These are phyloP conservation scores for Euzetes globulus DNA, from an alignment of 2,888 invertebrate species.

Conservation along the genomic window DNA sequence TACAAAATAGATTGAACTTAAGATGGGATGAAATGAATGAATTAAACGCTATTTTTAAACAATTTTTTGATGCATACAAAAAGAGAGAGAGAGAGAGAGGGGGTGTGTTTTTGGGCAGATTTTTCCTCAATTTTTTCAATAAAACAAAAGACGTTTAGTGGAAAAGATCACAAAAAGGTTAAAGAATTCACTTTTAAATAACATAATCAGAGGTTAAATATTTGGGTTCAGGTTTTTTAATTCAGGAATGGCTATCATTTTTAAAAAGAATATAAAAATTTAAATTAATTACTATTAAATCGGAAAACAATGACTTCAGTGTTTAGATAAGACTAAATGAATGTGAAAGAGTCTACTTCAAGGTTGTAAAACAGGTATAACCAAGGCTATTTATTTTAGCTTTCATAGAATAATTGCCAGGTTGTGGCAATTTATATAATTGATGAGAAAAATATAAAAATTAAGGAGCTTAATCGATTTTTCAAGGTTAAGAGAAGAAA, in stretches of 20 bases:
- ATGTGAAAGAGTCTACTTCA: not conserved
- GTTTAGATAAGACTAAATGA: not conserved
- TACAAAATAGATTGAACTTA: not conserved
- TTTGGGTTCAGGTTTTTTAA: too few species aligned
- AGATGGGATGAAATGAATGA: not conserved
- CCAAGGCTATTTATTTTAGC: too few species aligned
- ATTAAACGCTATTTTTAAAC: not conserved
- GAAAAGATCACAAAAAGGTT: not conserved
- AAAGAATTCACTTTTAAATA: not conserved
- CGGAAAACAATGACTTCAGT: not conserved
- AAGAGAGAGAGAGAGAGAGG: not conserved
- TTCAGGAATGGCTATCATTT: not conserved
- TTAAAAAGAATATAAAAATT: not conserved
- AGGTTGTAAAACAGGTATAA: too few species aligned
- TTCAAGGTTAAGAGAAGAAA: not conserved
- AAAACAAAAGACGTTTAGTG: not conserved
- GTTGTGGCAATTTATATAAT: too few species aligned
- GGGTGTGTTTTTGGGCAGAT: not conserved
- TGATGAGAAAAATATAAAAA: too few species aligned
- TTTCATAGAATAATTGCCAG: too few species aligned
- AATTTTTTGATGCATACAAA: not conserved
- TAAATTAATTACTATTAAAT: conserved; percentile 1
- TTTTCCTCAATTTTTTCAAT: not conserved
- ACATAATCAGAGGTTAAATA: too few species aligned
- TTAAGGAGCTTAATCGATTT: too few species aligned